Evolutionary conservation across 1,140 invertebrate genomes (phyloP).

Genomic region (Bilobella aurantiaca): DNA sequence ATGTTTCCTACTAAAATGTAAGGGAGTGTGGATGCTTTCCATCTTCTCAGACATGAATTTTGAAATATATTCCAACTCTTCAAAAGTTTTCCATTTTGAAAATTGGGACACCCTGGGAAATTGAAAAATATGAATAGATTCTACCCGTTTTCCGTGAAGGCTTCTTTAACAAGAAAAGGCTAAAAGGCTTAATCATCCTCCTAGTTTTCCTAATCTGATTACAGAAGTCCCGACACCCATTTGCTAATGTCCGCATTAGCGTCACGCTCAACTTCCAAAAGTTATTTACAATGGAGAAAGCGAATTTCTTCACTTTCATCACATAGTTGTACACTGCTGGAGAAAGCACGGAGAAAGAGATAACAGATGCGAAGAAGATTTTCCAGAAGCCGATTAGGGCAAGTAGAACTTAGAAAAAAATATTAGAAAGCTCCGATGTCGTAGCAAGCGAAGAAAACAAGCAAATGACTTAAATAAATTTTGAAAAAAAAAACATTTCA

Average conservation of each 20-base stretch:
- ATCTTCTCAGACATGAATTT: too few species aligned
- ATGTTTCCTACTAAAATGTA: too few species aligned
- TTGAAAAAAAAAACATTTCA: too few species aligned
- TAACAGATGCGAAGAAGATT: conserved; percentile 34
- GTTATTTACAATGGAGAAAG: neutral
- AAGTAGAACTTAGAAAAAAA: neutral
- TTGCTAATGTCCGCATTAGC: neutral
- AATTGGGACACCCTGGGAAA: too few species aligned
- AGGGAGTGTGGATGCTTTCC: too few species aligned
- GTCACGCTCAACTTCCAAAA: neutral
- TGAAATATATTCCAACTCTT: too few species aligned
- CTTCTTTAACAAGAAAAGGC: too few species aligned
- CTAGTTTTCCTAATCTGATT: neutral
- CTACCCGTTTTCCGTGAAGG: too few species aligned
- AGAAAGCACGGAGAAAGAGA: conserved; percentile 27
- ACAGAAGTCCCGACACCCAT: neutral
- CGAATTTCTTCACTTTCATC: neutral
- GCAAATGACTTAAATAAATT: too few species aligned
- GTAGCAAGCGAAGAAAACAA: too few species aligned
- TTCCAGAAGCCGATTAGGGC: conserved; percentile 27
- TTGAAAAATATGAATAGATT: too few species aligned
- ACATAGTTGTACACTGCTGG: neutral
- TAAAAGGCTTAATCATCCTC: neutral
- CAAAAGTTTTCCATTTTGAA: too few species aligned
- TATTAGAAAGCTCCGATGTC: conserved; percentile 3